Conservation (phyloP, 1,140 invertebrate genomes). For the Tenebrio molitor region DNA sequence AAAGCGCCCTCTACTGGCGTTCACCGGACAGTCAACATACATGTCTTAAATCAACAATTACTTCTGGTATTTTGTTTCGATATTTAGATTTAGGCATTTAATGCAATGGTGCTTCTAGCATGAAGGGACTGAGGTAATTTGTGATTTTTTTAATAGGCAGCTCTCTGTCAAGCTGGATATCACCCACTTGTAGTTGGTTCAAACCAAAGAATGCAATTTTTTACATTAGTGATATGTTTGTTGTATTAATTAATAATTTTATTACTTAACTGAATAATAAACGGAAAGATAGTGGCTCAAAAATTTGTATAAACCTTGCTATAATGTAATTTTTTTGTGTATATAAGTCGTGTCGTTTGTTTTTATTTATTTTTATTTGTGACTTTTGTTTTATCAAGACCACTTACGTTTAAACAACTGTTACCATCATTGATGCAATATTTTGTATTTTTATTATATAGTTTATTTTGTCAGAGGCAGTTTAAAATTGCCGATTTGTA, state of each 20-base stretch:
- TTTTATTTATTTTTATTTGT: constrained; percentile 42
- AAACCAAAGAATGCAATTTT: constrained; percentile 51
- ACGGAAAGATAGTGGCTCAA: constrained; percentile 25
- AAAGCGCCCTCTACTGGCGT: not conserved
- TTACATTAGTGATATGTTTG: constrained; percentile 43
- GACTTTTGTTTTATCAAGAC: constrained; percentile 1
- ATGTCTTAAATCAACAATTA: not conserved
- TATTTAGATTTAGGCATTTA: constrained; percentile 26
- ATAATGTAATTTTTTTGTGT: constrained; percentile 22
- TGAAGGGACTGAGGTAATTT: constrained; percentile 47
- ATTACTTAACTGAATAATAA: constrained; percentile 16
- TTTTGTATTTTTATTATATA: constrained; percentile 45
- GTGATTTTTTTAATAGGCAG: constrained; percentile 49
- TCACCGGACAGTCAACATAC: too few relatives aligned
- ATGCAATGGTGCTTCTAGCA: constrained; percentile 48
- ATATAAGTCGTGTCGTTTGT: constrained; percentile 4
- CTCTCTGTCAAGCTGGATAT: constrained; percentile 46
- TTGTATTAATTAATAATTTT: constrained; percentile 25
- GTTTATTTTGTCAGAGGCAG: constrained; percentile 33
- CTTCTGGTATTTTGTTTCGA: constrained; percentile 39
- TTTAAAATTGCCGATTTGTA: constrained; percentile 17
- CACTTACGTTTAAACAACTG: not conserved
- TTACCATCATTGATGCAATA: constrained; percentile 44
- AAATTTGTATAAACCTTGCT: constrained; percentile 41
- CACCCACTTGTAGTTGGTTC: constrained; percentile 47